Percentiles rank a stretch among this genome's conserved stretches.
phyloP scores from a whole-genome alignment of 2,113 vertebrate species.

The Taxidea taxus region DNA sequence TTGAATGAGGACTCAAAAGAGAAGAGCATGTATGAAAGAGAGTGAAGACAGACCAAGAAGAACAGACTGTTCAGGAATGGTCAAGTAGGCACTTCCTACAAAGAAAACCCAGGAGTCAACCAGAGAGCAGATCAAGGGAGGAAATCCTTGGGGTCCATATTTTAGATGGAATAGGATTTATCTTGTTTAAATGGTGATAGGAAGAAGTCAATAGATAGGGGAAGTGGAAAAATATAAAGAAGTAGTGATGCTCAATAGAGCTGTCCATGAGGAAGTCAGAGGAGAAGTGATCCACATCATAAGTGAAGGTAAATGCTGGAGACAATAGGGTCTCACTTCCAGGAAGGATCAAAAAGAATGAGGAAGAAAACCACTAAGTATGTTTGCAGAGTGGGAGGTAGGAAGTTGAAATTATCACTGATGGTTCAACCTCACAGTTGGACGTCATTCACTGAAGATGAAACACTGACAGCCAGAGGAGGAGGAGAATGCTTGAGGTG shows the following conservation, averaged over 20 bases:
- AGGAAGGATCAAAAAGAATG: neutral
- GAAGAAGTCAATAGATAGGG: neutral
- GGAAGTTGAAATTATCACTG: neutral
- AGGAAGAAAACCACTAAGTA: neutral
- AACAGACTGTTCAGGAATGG: neutral
- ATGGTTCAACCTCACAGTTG: neutral
- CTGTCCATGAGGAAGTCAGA: neutral
- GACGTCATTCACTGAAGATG: neutral
- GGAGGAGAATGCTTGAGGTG: too few relatives aligned
- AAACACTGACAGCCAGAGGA: neutral
- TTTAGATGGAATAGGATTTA: neutral
- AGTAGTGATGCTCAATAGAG: neutral
- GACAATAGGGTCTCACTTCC: neutral
- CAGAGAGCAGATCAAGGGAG: neutral
- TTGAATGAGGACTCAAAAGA: neutral
- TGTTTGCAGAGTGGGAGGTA: neutral
- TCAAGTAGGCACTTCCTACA: neutral
- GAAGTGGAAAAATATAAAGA: neutral
- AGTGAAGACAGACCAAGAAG: neutral
- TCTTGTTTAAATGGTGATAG: neutral
- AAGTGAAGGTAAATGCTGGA: neutral
- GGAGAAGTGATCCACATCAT: neutral
- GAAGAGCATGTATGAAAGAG: neutral
- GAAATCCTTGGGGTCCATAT: too few relatives aligned
- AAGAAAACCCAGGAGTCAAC: neutral